Conservation (phyloP, 2,888 invertebrate species). For the Leucophenga maculata region DNA sequence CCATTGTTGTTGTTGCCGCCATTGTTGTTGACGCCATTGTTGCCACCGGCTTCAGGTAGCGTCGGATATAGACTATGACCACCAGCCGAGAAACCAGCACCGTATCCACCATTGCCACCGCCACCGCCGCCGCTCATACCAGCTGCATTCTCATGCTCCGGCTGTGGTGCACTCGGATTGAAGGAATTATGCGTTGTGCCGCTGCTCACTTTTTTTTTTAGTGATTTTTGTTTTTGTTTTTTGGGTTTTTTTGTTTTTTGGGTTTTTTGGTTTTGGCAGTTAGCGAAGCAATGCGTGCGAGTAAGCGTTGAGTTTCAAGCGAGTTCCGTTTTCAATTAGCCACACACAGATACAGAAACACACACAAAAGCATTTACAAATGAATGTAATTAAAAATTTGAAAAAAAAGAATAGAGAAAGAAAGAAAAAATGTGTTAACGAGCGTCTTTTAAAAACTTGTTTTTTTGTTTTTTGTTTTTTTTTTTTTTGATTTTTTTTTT, state of each 20-base stretch:
- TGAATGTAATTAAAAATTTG: conserved; percentile 18
- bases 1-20: conserved; percentile 50
- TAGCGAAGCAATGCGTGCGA: not conserved
- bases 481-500: conserved; percentile 15
- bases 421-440: conserved; percentile 20
- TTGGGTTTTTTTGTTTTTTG: too few species aligned
- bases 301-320: not conserved
- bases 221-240: not conserved
- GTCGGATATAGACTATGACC: conserved; percentile 69
- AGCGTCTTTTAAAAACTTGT: not conserved
- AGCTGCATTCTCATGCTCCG: conserved; percentile 51
- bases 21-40: conserved; percentile 51
- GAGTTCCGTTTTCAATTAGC: not conserved
- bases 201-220: conserved; percentile 45
- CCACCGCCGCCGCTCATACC: conserved; percentile 48
- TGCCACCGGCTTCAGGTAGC: conserved; percentile 59
- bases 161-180: conserved; percentile 61
- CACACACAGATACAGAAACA: conserved; percentile 14
- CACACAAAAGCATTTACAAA: conserved; percentile 45
- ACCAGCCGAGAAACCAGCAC: conserved; percentile 69
- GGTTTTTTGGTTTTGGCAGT: not conserved
- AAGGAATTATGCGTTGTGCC: conserved; percentile 61
- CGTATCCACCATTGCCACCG: conserved; percentile 65
- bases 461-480: conserved; percentile 7
- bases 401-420: conserved; percentile 27